phyloP scores from a whole-genome alignment of 2,797 vertebrate species.

The Melanotaenia boesemani region DNA sequence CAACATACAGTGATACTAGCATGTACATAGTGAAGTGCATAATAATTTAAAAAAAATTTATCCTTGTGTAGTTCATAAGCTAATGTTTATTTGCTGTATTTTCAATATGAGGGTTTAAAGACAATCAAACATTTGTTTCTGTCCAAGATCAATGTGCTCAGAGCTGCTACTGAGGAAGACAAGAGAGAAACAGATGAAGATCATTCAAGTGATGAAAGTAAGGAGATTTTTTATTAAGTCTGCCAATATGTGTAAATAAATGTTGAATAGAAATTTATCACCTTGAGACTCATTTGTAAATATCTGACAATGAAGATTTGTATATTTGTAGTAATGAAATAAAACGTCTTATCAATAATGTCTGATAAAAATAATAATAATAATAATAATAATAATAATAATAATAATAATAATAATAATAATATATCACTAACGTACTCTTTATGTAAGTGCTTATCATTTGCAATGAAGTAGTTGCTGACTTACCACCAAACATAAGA shows the following conservation, averaged over 20 bases:
- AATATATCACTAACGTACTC: too few relatives aligned
- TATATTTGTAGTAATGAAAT: background rate
- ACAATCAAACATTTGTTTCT: conserved; percentile 17
- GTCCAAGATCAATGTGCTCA: conserved; percentile 60
- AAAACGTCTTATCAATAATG: background rate
- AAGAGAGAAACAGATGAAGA: conserved; percentile 18
- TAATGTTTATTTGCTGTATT: background rate
- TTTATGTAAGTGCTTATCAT: too few relatives aligned
- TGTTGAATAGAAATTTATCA: background rate
- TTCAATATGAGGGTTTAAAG: background rate
- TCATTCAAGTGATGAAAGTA: conserved; percentile 51
- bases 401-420: too few relatives aligned
- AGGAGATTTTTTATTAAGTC: background rate
- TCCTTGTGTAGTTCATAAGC: background rate
- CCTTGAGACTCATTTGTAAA: background rate
- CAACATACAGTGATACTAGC: too few relatives aligned
- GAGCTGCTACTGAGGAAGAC: conserved; percentile 19
- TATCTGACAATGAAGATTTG: background rate
- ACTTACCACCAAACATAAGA: background rate
- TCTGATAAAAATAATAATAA: too few relatives aligned
- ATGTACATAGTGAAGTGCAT: too few relatives aligned
- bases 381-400: too few relatives aligned
- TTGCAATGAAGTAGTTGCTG: conserved; percentile 4
- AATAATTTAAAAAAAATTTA: background rate
- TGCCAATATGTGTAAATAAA: too few relatives aligned